Evolutionary conservation across 2,113 vertebrate genomes (phyloP), one percentile per base, ranked within the genome.

Genomic region (Taurulus bubalis): DNA sequence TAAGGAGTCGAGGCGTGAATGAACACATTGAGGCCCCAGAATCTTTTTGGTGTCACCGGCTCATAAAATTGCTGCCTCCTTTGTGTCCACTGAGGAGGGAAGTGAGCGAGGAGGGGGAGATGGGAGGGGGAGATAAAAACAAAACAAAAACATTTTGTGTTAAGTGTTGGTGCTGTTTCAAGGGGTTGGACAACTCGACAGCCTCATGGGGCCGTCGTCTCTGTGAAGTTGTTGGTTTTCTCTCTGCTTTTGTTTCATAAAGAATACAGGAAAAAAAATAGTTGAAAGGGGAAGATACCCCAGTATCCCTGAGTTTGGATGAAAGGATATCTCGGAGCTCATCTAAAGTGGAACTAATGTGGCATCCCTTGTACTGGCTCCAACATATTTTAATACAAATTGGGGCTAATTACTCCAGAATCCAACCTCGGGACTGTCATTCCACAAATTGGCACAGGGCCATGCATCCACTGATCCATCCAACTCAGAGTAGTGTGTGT

Each of bases 271-370:
- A 78, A 1, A 77, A 0, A 77, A 87, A 79, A 89, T 78, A 81
- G 82, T 65, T 84, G 69, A 87, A 85, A 84, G 78, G 51, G 70
- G 55, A 90, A 74, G 85, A 92, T 76, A 71, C 32, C 76, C 85
- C 79, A 91, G 82, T 75, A 85, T 89, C 91, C 87, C 86, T 64
- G 82, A 90, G 85, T 90, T 86, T 80, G 83, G 45, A 89, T 94
- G 83, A 94, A 94, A 93, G 88, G 88, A 91, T 78, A 84, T 85
- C 85, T 82, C 89, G 82, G 86, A 78, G 85, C 82, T 88, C 82
- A 80, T 87, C 83, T 81, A 85, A 93, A 91, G 85, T 87, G 90
- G 91, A 95, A 95, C 95, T 93, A 95, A 95, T 94, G 90, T 86
- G 90, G 88, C 90, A 83, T 93, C 78, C 76, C 79, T 92, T 88